Evolutionary conservation across 1,140 invertebrate species (phyloP), one percentile per base, ranked within the genome.

Genomic region (Carcinoscorpius rotundicauda): DNA sequence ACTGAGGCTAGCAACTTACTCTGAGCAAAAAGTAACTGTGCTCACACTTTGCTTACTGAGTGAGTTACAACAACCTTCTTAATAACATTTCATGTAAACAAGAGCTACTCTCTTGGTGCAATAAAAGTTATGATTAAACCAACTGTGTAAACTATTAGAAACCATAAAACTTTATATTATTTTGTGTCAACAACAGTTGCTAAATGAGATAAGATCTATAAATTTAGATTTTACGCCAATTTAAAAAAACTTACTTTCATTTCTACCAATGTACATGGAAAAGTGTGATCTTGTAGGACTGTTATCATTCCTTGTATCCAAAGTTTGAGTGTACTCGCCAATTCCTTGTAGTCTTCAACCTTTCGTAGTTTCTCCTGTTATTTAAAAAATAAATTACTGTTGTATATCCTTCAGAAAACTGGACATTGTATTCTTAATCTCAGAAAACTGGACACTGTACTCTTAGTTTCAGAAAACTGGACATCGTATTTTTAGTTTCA

Each of bases 41-140:
- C 2, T 29, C 29, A 29, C 29, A 29, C 29, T 29, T 29, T 2
- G 29, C 29, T 29, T 29, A 29, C 29, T 29, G 29, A 29, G 2
- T 29, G 29, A 29, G 29, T 29, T 29, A 29, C 29, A 29, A 29
- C 29, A 29, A 29, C 0, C 29, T 29, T 29, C 29, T 29, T 29
- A 29, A 29, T 29, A 29, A 29, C 29, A 29, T 29, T 29, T 55
- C 3, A 4, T 55, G n/a, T 57, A 10, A 57, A 57, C 78, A 93
- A 93, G 85, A 97, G 90, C 78, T 97, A 93, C 72, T 94, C 90
- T 60, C 96, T 81, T 68, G 91, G 93, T 85, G 82, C n/a, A n/a
- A 9, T 55, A 55, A 55, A 55, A 55, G 53, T 55, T 55, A n/a
- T n/a, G n/a, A 55, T 3, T 1, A n/a, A 8, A 55, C 3, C 29